Conservation (phyloP, 2,113 vertebrate species). For the Noturus placidus region DNA sequence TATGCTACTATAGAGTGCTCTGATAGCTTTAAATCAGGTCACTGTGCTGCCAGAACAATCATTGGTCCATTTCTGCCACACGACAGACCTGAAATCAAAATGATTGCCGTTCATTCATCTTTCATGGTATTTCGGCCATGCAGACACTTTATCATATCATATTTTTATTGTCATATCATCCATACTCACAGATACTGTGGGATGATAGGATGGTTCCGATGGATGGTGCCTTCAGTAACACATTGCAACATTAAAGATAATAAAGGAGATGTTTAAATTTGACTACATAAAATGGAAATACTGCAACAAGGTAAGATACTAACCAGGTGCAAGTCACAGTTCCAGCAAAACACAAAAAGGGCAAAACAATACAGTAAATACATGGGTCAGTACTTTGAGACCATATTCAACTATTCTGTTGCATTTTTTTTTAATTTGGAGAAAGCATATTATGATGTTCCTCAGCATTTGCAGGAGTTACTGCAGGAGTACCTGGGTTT, state of each 20-base stretch:
- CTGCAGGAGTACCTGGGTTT: not conserved
- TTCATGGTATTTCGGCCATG: slow-evolving; percentile 1
- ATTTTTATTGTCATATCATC: not conserved
- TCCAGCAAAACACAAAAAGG: not conserved
- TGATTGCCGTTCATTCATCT: not conserved
- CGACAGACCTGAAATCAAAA: slow-evolving; percentile 4
- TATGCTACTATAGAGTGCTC: not conserved
- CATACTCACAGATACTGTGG: not conserved
- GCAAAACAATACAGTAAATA: not conserved
- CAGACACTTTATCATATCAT: not conserved
- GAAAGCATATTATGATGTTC: not conserved
- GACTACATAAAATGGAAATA: not conserved
- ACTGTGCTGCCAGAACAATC: not conserved
- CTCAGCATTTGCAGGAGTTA: not conserved
- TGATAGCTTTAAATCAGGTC: not conserved
- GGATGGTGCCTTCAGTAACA: not conserved
- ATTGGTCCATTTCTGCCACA: not conserved
- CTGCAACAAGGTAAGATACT: not conserved
- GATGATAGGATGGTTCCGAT: not conserved
- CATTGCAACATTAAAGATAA: not conserved
- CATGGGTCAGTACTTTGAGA: not conserved
- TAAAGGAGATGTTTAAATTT: not conserved
- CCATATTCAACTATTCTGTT: not conserved
- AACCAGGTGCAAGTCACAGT: not conserved
- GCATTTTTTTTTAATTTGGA: not conserved